phyloP scores from a whole-genome alignment of 2,113 vertebrate species.

The Hassar affinis region DNA sequence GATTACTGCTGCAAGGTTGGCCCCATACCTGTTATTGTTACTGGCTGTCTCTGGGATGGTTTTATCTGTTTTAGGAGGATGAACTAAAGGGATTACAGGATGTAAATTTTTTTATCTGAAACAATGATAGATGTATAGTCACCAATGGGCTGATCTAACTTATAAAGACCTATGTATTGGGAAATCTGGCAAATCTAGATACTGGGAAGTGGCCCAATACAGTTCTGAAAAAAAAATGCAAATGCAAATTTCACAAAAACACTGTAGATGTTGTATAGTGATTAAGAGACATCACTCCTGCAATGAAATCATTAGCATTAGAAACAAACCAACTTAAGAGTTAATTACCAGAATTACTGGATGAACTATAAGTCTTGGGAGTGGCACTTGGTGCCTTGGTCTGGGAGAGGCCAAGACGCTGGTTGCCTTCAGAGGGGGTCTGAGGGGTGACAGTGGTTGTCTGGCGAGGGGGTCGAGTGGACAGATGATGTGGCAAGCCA shows the following conservation, averaged over 20 bases:
- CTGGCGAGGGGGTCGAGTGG: constrained; percentile 57
- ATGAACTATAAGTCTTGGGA: constrained; percentile 57
- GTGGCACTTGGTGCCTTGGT: constrained; percentile 60
- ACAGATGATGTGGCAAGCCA: constrained; percentile 46
- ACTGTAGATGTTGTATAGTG: not conserved
- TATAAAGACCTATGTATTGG: not conserved
- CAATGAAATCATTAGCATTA: constrained; percentile 2
- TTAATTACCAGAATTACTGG: constrained; percentile 64
- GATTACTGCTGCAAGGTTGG: constrained; percentile 52
- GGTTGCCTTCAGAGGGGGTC: constrained; percentile 40
- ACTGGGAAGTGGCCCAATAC: not conserved
- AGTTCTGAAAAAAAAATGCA: not conserved
- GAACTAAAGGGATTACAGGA: constrained; percentile 7
- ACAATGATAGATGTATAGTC: not conserved
- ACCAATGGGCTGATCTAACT: not conserved
- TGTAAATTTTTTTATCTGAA: not conserved
- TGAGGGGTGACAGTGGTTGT: constrained; percentile 54
- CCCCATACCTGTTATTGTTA: constrained; percentile 58
- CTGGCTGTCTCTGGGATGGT: constrained; percentile 53
- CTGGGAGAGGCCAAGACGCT: constrained; percentile 47
- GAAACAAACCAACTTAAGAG: constrained; percentile 22
- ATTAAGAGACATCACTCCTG: not conserved
- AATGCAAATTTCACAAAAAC: not conserved
- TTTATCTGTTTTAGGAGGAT: constrained; percentile 33
- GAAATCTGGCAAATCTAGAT: not conserved